Evolutionary conservation across 2,113 vertebrate genomes (phyloP).

Genomic region (Heloderma charlesbogerti): DNA sequence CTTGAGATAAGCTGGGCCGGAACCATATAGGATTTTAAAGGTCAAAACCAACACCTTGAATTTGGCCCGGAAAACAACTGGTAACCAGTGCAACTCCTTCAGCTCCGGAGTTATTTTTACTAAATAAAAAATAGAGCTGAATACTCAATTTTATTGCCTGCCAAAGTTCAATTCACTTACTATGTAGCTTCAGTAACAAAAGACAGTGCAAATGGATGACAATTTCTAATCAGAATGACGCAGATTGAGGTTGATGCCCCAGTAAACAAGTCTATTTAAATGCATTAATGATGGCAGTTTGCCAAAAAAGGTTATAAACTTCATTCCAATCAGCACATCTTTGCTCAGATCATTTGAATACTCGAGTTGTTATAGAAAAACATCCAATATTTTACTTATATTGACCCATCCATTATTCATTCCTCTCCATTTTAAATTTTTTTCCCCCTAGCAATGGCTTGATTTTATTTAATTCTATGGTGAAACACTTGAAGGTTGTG

Average conservation of each 20-base stretch:
- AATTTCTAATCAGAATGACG: constrained; percentile 64
- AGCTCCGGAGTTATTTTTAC: too few species aligned
- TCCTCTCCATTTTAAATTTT: constrained; percentile 10
- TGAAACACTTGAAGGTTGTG: neutral
- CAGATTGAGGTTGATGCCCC: constrained; percentile 55
- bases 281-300: constrained; percentile 61
- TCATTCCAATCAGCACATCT: constrained; percentile 54
- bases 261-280: constrained; percentile 71
- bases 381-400: constrained; percentile 13
- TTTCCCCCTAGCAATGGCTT: neutral
- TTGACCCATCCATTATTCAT: constrained; percentile 10
- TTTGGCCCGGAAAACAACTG: too few species aligned
- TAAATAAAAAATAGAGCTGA: constrained; percentile 18
- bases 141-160: constrained; percentile 27
- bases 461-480: neutral
- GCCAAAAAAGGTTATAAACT: constrained; percentile 52
- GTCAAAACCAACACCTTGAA: too few species aligned
- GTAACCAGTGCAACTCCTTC: too few species aligned
- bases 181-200: constrained; percentile 8
- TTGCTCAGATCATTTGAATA: constrained; percentile 48
- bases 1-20: too few species aligned
- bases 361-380: constrained; percentile 32
- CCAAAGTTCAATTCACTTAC: constrained; percentile 51
- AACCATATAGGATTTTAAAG: too few species aligned
- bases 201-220: constrained; percentile 46